Evolutionary conservation across 2,888 invertebrate genomes (phyloP).

Genomic region (Ecdyonurus torrentis): DNA sequence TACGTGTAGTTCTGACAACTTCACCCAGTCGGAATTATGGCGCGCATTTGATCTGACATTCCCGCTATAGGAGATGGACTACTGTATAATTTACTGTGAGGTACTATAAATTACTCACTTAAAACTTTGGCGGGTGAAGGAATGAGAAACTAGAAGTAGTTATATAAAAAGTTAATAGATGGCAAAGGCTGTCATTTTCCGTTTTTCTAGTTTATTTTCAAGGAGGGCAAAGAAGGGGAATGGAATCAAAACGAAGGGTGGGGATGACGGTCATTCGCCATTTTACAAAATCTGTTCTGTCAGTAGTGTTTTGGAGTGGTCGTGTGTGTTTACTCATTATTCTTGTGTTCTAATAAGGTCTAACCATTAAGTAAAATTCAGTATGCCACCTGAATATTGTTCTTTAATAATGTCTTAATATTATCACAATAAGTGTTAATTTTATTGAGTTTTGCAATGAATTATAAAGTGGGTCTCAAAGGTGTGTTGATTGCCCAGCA

Average conservation of each 20-base stretch:
- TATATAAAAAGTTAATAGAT: too few species aligned
- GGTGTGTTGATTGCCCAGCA: not conserved
- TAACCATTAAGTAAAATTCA: not conserved
- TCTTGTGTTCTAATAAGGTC: not conserved
- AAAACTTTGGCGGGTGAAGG: too few species aligned
- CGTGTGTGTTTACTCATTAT: not conserved
- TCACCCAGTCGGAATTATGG: too few species aligned
- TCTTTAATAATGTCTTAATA: not conserved
- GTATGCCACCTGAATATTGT: not conserved
- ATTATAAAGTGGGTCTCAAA: not conserved
- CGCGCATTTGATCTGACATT: too few species aligned
- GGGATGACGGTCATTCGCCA: not conserved
- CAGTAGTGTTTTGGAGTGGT: not conserved
- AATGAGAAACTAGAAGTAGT: too few species aligned
- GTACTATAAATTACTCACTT: too few species aligned
- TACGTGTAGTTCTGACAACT: too few species aligned
- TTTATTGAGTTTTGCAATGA: not conserved
- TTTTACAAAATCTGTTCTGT: not conserved
- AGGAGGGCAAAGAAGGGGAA: not conserved
- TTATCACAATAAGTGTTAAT: not conserved
- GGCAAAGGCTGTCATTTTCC: too few species aligned
- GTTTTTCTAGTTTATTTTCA: too few species aligned
- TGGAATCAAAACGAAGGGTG: not conserved
- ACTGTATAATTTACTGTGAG: too few species aligned
- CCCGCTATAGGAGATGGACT: too few species aligned